Evolutionary conservation across 1,140 invertebrate species (phyloP).

Genomic region (Drosophila quadrilineata): DNA sequence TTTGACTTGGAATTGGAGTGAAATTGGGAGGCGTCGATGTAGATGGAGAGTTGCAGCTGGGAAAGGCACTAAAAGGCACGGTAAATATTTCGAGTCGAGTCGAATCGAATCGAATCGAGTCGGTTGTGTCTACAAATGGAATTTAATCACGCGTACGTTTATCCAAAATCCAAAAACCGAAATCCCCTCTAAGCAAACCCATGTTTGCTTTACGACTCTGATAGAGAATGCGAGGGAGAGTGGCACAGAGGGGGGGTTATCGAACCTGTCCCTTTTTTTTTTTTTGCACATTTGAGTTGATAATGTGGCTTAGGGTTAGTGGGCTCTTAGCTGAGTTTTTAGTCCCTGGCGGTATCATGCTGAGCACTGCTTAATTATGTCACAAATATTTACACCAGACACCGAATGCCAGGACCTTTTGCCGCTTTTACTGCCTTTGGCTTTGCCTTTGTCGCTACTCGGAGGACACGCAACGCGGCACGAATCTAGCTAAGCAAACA

Average conservation of each 20-base stretch:
- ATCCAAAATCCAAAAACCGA: too few species aligned
- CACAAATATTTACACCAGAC: conserved; percentile 75
- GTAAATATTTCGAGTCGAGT: conserved; percentile 29
- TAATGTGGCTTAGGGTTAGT: too few species aligned
- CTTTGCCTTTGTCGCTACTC: too few species aligned
- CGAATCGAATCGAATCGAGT: too few species aligned
- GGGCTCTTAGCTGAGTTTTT: conserved; percentile 19
- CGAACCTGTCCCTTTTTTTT: conserved; percentile 47
- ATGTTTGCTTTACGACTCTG: conserved; percentile 70
- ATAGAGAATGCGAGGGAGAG: too few species aligned
- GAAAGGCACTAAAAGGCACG: conserved; percentile 28
- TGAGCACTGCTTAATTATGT: conserved; percentile 69
- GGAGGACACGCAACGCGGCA: conserved; percentile 71
- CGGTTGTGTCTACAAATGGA: conserved; percentile 67
- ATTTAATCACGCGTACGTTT: conserved; percentile 71
- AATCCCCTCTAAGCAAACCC: too few species aligned
- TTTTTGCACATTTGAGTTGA: conserved; percentile 49
- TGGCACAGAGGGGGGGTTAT: too few species aligned
- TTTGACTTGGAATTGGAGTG: too few species aligned
- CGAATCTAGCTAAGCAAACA: conserved; percentile 62
- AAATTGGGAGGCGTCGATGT: too few species aligned
- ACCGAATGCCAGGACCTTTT: conserved; percentile 41
- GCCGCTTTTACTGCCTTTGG: conserved; percentile 41
- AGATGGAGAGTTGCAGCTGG: too few species aligned
- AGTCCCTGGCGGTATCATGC: conserved; percentile 45